Conservation (phyloP, 2,113 vertebrate species). For the Baryphthengus martii region DNA sequence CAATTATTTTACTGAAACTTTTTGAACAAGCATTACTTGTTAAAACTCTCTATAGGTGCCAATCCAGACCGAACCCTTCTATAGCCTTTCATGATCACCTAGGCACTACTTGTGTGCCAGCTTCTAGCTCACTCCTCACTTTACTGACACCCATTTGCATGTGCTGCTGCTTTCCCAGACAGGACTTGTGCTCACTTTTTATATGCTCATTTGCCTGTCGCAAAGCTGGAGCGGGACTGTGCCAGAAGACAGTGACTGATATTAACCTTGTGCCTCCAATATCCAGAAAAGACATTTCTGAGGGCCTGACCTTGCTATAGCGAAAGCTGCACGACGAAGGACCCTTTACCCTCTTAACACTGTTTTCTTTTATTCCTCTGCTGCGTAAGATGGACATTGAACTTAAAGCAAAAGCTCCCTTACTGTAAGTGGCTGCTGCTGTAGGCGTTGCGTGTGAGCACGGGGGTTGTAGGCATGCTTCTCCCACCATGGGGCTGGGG, state of each 20-base stretch:
- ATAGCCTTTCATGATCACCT: background rate
- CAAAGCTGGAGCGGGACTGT: background rate
- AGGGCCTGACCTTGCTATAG: background rate
- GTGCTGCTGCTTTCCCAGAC: background rate
- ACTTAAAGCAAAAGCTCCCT: background rate
- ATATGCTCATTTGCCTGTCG: background rate
- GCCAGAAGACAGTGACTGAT: background rate
- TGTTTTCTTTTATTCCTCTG: accelerated
- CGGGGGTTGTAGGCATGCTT: conserved; percentile 92
- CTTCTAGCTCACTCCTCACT: background rate
- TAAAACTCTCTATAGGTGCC: background rate
- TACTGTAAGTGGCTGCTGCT: conserved; percentile 95
- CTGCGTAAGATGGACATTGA: accelerated
- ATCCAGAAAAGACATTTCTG: background rate
- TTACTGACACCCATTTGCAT: background rate
- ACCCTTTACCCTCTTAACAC: background rate
- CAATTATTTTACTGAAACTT: background rate
- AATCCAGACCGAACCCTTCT: too few species aligned
- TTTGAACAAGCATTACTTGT: background rate
- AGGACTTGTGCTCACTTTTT: background rate
- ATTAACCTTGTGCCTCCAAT: background rate
- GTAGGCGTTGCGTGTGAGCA: conserved; percentile 91
- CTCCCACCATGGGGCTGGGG: conserved; percentile 80
- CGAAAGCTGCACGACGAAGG: background rate
- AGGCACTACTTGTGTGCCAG: background rate